Evolutionary conservation across 2,113 vertebrate genomes (phyloP), one percentile per base, ranked within the genome.

Genomic region (Brienomyrus longianalis): DNA sequence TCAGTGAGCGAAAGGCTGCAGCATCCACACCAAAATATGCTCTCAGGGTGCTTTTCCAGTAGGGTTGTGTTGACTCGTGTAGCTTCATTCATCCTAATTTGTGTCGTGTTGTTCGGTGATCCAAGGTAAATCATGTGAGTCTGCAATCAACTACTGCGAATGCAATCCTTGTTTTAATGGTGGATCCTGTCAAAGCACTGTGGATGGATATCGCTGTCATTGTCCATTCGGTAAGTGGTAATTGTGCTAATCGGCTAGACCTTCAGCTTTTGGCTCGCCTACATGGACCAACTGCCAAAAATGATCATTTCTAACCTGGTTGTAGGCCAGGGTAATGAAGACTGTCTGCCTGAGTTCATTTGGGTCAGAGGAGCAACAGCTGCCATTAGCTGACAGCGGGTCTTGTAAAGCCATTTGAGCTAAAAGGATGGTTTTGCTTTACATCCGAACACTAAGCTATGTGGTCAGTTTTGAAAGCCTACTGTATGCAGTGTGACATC

Each of bases 91-190:
- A 91, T 96, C 96, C 95, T 95, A 92, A 95, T 96, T 94, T 94
- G 27, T 21, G 47, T 52, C 11, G 94, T 96, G 94, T 95, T 94
- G 94, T 96, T 95, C 92, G 96, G 95, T 96, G 94, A 96, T 95
- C 95, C 94, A 95, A 99, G 98, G 98, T 87, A 98, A 96, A 97
- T 96, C 93, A 0, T 99, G 98, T 70, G 98, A 98, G 90, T 97
- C 97, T 92, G 92, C 97, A 90, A 96, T 99, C 96, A 98, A 99
- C 95, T 97, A 99, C 95, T 99, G 98, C 94, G 98, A 98, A 92
- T 98, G 98, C 95, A 98, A 97, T 94, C 98, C 98, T 8, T 99
- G 98, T 94, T 99, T 99, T 95, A 98, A 99, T 87, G 97, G 98
- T 43, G 98, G 97, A 0, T 98, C 98, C 94, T 99, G 98, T 95